Conservation (phyloP, 1,140 invertebrate genomes). For the honey bee (Apis mellifera) region DNA sequence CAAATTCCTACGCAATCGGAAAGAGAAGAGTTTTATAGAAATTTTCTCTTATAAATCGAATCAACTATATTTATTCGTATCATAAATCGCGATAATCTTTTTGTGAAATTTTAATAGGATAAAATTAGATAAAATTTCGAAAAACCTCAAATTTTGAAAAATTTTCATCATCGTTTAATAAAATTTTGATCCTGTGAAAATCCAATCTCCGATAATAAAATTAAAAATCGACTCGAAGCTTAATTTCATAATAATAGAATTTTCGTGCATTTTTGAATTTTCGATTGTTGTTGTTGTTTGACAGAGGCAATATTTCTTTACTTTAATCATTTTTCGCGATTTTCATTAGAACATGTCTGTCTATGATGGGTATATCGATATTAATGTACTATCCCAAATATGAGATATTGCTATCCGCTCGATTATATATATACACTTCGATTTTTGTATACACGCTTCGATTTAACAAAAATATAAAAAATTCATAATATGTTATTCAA, state of each 20-base stretch:
- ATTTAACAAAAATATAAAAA: constrained; percentile 23
- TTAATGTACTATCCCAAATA: constrained; percentile 43
- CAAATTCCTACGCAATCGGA: constrained; percentile 29
- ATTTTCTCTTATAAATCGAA: constrained; percentile 26
- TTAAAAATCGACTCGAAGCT: no score
- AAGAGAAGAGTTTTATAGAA: no score
- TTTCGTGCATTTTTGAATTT: no score
- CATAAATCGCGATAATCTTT: not conserved
- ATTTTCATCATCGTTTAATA: not conserved
- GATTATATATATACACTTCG: not conserved
- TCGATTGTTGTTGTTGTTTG: constrained; percentile 14
- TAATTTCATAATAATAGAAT: no score
- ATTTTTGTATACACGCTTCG: not conserved
- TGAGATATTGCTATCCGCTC: constrained; percentile 37
- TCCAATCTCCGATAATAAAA: not conserved
- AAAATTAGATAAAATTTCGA: not conserved
- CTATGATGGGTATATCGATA: constrained; percentile 40
- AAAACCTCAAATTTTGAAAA: no score
- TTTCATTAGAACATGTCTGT: not conserved
- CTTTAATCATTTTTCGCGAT: no score
- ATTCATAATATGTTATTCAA: not conserved
- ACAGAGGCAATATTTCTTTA: not conserved
- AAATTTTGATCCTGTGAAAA: no score
- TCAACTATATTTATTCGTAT: not conserved
- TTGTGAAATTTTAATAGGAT: not conserved